Conservation (phyloP, 2,113 vertebrate species). For the Bungarus multicinctus region DNA sequence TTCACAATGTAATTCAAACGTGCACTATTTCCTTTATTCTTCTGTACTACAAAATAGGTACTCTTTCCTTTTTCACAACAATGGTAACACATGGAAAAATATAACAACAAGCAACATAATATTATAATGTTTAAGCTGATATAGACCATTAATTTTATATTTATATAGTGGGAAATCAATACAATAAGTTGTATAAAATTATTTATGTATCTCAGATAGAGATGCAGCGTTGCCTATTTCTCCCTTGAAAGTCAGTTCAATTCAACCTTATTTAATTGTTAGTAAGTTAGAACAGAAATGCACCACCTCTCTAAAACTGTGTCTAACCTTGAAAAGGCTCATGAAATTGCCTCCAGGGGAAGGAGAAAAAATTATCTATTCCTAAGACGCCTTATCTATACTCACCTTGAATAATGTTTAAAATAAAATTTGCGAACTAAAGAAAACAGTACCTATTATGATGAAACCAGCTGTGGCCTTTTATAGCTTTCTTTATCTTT, state of each 20-base stretch:
- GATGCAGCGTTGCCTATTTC: neutral
- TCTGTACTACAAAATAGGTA: neutral
- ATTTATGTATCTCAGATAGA: neutral
- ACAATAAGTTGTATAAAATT: neutral
- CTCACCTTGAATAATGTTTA: constrained; percentile 47
- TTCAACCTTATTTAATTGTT: constrained; percentile 5
- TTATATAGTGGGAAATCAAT: neutral
- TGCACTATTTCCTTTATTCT: neutral
- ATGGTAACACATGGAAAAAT: neutral
- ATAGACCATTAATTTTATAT: neutral
- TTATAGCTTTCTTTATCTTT: constrained; percentile 53
- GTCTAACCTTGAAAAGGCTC: constrained; percentile 18
- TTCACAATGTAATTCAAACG: neutral
- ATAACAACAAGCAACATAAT: neutral
- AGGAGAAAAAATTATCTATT: constrained; percentile 19
- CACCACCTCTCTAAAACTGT: neutral
- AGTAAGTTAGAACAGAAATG: neutral
- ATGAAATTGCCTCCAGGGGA: constrained; percentile 26
- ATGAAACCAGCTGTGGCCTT: constrained; percentile 49
- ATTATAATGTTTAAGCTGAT: neutral
- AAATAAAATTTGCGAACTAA: constrained; percentile 57
- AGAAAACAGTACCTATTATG: constrained; percentile 60
- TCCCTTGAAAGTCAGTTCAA: neutral
- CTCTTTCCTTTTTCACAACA: neutral
- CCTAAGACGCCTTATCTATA: constrained; percentile 31